Base-by-base conservation (phyloP, 2,113 vertebrate genomes). In the Rhinichthys klamathensis region DNA sequence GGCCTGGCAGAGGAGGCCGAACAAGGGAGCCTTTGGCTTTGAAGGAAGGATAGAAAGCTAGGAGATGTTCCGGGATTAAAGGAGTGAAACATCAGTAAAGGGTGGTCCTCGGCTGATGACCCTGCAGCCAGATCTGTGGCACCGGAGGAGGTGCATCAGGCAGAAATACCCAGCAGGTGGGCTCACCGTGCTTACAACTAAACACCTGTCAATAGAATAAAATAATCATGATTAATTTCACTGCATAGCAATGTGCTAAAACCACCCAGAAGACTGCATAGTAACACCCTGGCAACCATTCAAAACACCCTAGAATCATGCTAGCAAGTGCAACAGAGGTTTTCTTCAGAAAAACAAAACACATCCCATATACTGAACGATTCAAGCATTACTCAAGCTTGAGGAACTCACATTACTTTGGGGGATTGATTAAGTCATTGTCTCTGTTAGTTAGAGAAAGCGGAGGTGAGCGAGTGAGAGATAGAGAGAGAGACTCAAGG, bases 391-490 rank as follows among this genome's bases (percentile, higher is more conserved):
- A 16, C 56, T 44, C 35, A 79, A 44, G 32, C 13, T 1, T 79
- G 51, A 58, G 21, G 21, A 78, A 38, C 30, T 23, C 25, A 9
- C 56, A n/a, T 78, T 58, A n/a, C 30, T 60, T 38, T 49, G 13
- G 0, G 16, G 4, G 10, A 56, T 1, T 79, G 32, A 80, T 63
- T 80, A 10, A 63, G 8, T 18, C 77, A 18, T 46, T 63, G 58
- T 27, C 9, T 80, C 35, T n/a, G 38, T 60, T 79, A 41, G 25
- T 79, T 35, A 58, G 3, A 80, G 38, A 63, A 80, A 80, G 58
- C 38, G 2, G 21, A 41, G 1, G 13, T 2, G 38, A 41, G 35
- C 16, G 23, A 63, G 56, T 2, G 8, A 61, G 23, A 60, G 30
- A 30, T 30, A 30, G 12, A 23, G 30, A 6, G 4, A 38, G 35